These are phyloP conservation scores for Osmerus eperlanus DNA, from an alignment of 2,113 vertebrate genomes.

Conservation along the genomic window DNA sequence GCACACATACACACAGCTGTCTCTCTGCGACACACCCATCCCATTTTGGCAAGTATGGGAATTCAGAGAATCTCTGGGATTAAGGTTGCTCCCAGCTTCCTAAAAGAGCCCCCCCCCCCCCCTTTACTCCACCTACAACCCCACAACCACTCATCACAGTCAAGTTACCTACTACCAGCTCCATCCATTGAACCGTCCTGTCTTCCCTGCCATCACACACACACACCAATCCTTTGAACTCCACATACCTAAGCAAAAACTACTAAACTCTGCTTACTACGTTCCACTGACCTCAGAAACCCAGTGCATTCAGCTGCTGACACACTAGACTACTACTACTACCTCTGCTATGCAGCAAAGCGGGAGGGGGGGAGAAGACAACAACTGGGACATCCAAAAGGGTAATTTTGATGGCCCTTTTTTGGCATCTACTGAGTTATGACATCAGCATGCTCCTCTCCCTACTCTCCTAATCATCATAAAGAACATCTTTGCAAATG, in stretches of 20 bases:
- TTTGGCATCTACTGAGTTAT: background rate
- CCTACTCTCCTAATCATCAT: background rate
- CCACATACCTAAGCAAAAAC: no score
- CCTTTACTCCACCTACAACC: background rate
- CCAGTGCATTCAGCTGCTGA: background rate
- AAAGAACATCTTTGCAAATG: constrained; percentile 16
- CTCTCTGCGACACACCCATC: constrained; percentile 11
- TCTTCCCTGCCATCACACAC: background rate
- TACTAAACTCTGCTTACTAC: no score
- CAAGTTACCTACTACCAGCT: no score
- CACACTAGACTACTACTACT: no score
- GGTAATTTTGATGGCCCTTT: background rate
- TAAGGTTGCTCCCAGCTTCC: background rate
- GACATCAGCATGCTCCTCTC: background rate
- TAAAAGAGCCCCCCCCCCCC: background rate
- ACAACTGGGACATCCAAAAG: no score
- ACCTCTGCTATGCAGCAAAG: background rate
- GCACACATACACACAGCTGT: constrained; percentile 47
- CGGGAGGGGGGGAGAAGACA: background rate
- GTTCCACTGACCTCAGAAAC: background rate
- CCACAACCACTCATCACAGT: background rate
- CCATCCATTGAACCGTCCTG: background rate
- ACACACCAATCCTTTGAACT: no score
- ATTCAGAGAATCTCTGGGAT: constrained; percentile 41
- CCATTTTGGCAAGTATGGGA: constrained; percentile 3